Conservation (phyloP, 2,888 invertebrate genomes). For the Andrena trimmerana region DNA sequence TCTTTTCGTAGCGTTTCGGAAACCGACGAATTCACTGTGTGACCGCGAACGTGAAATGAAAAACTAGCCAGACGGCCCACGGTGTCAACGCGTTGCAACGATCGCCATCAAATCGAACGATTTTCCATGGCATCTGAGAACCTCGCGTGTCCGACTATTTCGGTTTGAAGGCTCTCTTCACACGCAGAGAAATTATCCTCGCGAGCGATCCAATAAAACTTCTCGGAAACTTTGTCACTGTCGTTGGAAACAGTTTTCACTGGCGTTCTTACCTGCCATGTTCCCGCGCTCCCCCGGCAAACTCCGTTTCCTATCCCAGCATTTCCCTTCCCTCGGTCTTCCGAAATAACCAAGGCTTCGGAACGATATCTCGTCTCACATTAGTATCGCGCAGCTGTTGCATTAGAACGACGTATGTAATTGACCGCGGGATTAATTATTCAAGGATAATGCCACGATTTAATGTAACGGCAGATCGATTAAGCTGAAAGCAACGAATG, state of each 20-base stretch:
- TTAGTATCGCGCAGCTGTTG: constrained; percentile 19
- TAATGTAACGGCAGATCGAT: constrained; percentile 24
- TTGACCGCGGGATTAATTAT: constrained; percentile 23
- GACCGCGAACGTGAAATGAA: neutral
- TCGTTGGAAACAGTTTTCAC: constrained; percentile 15
- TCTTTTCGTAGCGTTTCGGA: neutral
- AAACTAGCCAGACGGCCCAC: neutral
- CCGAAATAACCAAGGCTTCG: neutral
- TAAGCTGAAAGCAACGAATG: constrained; percentile 20
- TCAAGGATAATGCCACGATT: constrained; percentile 11
- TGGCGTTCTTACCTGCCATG: neutral
- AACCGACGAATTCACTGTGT: neutral
- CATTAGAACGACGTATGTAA: constrained; percentile 9
- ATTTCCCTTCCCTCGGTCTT: neutral
- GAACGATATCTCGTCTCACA: neutral
- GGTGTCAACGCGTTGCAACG: neutral
- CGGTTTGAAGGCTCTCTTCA: neutral
- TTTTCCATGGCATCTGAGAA: constrained; percentile 15
- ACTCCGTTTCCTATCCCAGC: neutral
- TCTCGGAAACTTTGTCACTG: constrained; percentile 21
- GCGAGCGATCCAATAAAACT: constrained; percentile 36
- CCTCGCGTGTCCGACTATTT: constrained; percentile 19
- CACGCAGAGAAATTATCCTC: constrained; percentile 32
- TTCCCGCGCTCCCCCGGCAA: constrained; percentile 7
- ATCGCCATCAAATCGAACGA: constrained; percentile 4